Conservation (phyloP, 2,888 invertebrate species). For the Lepetodrilus schrolli region DNA sequence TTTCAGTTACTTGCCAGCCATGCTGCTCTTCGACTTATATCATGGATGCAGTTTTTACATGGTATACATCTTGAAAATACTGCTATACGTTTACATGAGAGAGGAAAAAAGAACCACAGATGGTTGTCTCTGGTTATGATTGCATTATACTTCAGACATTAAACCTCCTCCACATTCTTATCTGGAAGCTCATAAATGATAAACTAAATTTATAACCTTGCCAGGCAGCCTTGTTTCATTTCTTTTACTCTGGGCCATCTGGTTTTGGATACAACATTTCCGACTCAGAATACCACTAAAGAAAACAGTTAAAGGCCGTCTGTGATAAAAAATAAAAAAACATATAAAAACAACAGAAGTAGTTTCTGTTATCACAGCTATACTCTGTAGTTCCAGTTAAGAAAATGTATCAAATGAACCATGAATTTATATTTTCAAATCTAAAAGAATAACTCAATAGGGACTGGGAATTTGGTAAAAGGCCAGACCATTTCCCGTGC, state of each 20-base stretch:
- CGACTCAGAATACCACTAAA: background rate
- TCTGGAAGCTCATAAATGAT: slow-evolving; percentile 18
- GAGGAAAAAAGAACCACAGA: slow-evolving; percentile 22
- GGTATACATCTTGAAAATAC: background rate
- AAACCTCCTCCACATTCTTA: slow-evolving; percentile 10
- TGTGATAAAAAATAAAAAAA: too few relatives aligned
- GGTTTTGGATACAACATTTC: background rate
- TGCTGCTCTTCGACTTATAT: too few relatives aligned
- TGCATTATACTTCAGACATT: slow-evolving; percentile 17
- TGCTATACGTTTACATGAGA: background rate
- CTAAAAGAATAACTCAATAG: slow-evolving; percentile 8
- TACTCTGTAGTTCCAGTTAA: background rate
- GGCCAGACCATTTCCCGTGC: slow-evolving; percentile 9
- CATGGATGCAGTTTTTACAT: background rate
- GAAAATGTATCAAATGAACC: slow-evolving; percentile 1
- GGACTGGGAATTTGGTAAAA: background rate
- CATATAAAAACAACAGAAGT: too few relatives aligned
- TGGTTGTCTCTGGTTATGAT: slow-evolving; percentile 25
- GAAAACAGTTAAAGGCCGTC: slow-evolving; percentile 22
- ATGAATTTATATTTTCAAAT: slow-evolving; percentile 14
- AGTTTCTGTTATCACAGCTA: background rate
- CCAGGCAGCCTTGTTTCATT: background rate
- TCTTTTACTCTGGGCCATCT: background rate
- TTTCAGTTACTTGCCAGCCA: too few relatives aligned
- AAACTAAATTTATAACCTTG: slow-evolving; percentile 16